Base-by-base conservation (phyloP, 2,888 invertebrate species). In the Dichetophora obliterata region DNA sequence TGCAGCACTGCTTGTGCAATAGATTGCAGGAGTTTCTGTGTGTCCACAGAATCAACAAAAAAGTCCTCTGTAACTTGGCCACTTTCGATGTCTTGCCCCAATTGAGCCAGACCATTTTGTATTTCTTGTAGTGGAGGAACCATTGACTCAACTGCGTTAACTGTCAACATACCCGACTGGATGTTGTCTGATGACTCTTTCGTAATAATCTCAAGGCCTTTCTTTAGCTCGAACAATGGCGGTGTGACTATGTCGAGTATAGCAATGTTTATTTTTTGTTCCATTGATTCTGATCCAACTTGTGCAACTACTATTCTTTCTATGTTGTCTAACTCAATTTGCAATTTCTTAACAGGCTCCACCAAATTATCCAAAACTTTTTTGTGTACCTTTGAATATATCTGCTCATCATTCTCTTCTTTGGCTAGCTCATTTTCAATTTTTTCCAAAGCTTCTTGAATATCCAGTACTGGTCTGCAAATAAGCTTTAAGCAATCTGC, bases 171-270 rank as follows among this genome's bases (percentile, higher is more conserved):
- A 52, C 87, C 88, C 3, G 86, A 84, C 57, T 86, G 85, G 14
- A 86, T 83, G 61, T 84, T 85, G 16, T 82, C 82, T 0, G 85
- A 85, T 31, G 85, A 85, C 83, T 83, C 88, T 71, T 80, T 89
- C 77, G 82, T 88, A 86, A 85, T 91, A 72, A 86, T 83, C 87
- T 93, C 92, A 80, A 93, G 89, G 0, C 91, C 91, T 83, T 90
- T 91, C 79, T 92, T 90, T 6, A 94, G 86, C 84, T 93, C 92
- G 75, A 92, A 89, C n/a, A 93, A 90, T 0, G 93, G 92, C 19
- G 92, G 91, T 82, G 92, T 91, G 0, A 94, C 91, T 73, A 91
- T 91, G 83, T 94, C 93, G 75, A 94, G 90, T 48, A 93, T 90
- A 75, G 92, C 91, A 77, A 92, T 91, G 81, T 92, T 92, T 74